Conservation (phyloP, 2,113 vertebrate genomes). For the Pungitius pungitius region DNA sequence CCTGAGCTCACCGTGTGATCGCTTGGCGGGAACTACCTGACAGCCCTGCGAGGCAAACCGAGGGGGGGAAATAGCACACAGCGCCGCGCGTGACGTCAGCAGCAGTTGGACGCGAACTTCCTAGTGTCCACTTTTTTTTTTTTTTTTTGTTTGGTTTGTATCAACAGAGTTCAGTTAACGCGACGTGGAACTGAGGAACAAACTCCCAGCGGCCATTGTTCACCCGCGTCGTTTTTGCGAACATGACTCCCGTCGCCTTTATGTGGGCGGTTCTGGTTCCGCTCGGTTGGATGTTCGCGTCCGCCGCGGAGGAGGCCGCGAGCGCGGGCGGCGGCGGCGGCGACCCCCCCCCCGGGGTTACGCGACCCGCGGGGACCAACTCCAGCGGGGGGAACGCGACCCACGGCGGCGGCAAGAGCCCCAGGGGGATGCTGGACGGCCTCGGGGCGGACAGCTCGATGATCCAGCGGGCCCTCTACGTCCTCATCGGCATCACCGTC, state of each 20-base stretch:
- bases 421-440: rapidly evolving
- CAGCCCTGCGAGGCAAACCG: background rate
- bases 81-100: conserved; percentile 16
- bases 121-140: conserved; percentile 36
- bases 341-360: background rate
- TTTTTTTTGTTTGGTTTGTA: too few species aligned
- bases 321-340: rapidly evolving
- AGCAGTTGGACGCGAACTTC: conserved; percentile 43
- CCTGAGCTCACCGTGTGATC: background rate
- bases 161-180: conserved; percentile 29
- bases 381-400: conserved; percentile 17
- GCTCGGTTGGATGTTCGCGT: conserved; percentile 19
- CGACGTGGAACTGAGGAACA: background rate
- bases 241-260: conserved; percentile 37
- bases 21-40: background rate
- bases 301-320: background rate
- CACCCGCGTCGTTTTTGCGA: background rate
- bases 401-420: background rate
- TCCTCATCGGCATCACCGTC: conserved; percentile 63
- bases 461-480: conserved; percentile 71
- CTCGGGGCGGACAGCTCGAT: conserved; percentile 49
- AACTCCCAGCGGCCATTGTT: background rate
- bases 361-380: background rate
- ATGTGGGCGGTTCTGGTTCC: conserved; percentile 16
- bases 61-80: rapidly evolving